A percentile compares a stretch with the other conserved stretches of the same genome.
Evolutionary conservation across 2,113 vertebrate species (phyloP).

Genomic region (Cathartes aura): DNA sequence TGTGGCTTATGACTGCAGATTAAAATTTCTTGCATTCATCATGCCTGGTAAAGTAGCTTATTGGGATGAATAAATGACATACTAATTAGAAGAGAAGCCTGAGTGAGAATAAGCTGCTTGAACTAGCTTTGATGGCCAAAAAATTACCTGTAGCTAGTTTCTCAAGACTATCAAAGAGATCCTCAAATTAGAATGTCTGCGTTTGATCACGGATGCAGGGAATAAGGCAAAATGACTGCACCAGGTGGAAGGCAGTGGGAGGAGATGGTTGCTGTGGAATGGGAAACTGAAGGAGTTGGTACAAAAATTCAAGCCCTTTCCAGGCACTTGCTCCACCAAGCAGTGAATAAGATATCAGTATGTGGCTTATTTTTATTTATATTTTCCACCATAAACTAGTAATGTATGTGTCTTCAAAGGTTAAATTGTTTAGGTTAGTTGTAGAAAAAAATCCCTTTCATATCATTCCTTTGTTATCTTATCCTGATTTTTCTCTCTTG

Average conservation of each 20-base stretch:
- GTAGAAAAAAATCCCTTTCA: background rate
- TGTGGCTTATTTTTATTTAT: background rate
- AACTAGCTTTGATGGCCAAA: constrained; percentile 38
- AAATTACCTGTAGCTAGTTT: constrained; percentile 36
- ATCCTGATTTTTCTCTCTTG: background rate
- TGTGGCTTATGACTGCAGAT: background rate
- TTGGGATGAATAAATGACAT: background rate
- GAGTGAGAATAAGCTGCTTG: constrained; percentile 19
- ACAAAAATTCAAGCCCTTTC: background rate
- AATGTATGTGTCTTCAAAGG: background rate
- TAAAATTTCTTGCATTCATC: constrained; percentile 13
- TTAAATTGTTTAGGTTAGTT: background rate
- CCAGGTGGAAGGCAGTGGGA: background rate
- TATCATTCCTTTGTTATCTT: background rate
- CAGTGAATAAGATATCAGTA: background rate
- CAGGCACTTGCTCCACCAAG: background rate
- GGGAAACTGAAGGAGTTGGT: background rate
- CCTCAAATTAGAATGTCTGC: constrained; percentile 1
- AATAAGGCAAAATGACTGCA: background rate
- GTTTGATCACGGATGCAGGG: constrained; percentile 37
- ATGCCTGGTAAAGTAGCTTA: background rate
- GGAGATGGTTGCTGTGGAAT: background rate
- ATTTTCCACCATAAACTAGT: background rate
- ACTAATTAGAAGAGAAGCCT: constrained; percentile 32
- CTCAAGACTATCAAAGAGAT: constrained; percentile 39